Conservation (phyloP, 1,140 invertebrate genomes). For the Pseudobourletiella spinata region DNA sequence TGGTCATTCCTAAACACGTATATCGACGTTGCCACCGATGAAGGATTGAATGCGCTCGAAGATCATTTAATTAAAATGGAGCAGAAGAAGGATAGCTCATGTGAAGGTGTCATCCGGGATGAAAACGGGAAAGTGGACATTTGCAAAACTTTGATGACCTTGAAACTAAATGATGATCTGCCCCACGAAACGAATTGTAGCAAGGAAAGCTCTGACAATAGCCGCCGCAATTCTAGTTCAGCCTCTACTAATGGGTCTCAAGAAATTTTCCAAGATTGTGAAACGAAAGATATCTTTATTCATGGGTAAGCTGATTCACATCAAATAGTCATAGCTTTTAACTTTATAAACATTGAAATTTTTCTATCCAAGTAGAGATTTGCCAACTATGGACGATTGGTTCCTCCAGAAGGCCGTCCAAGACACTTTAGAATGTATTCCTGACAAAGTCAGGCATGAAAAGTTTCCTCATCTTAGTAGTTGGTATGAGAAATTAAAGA, state of each 20-base stretch:
- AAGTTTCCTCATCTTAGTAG: not conserved
- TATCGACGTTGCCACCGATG: not conserved
- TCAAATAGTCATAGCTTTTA: not conserved
- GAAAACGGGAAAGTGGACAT: not conserved
- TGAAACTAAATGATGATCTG: not conserved
- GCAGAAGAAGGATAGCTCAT: not conserved
- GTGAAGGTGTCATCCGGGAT: not conserved
- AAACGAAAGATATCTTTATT: not conserved
- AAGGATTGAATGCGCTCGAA: not conserved
- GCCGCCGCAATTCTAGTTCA: not conserved
- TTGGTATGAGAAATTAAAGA: conserved; percentile 8
- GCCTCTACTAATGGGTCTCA: not conserved
- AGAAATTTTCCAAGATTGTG: conserved; percentile 3
- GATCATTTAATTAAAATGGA: not conserved
- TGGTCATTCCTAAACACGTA: not conserved
- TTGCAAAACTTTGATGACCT: not conserved
- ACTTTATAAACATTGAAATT: not conserved
- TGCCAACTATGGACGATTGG: conserved; percentile 2
- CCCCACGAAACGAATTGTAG: not conserved
- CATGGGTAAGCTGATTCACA: not conserved
- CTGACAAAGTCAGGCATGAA: not conserved
- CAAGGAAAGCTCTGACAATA: not conserved
- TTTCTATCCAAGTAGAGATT: not conserved
- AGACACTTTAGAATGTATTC: not conserved
- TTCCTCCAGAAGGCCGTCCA: conserved; percentile 6